These are phyloP conservation scores for Dendrocopos noguchii DNA, from an alignment of 2,113 vertebrate genomes.

Conservation along the genomic window DNA sequence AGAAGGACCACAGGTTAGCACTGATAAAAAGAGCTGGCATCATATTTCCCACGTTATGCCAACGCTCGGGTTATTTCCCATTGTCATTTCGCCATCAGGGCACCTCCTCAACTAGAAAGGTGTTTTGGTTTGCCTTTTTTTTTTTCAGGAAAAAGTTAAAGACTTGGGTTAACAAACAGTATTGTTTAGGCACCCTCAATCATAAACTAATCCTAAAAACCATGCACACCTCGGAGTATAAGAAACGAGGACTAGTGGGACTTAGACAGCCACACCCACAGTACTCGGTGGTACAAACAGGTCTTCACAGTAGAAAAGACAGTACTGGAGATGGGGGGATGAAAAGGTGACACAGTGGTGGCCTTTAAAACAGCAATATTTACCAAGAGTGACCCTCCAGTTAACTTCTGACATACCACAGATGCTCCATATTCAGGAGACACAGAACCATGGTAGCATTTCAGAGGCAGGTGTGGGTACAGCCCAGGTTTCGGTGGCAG, in stretches of 20 bases:
- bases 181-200: slow-evolving; percentile 33
- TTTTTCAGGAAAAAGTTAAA: slow-evolving; percentile 39
- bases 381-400: neutral
- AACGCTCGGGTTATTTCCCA: slow-evolving; percentile 10
- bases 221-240: neutral
- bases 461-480: neutral
- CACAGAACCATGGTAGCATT: neutral
- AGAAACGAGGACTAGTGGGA: neutral
- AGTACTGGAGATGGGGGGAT: neutral
- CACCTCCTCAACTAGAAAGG: slow-evolving; percentile 13
- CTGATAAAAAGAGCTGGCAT: slow-evolving; percentile 47
- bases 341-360: slow-evolving; percentile 10
- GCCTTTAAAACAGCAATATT: neutral
- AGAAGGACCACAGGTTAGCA: slow-evolving; percentile 12
- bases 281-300: slow-evolving; percentile 7
- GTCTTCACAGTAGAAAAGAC: slow-evolving; percentile 32
- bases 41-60: slow-evolving; percentile 4
- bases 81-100: slow-evolving; percentile 43
- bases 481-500: slow-evolving; percentile 8
- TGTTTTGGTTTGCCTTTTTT: neutral
- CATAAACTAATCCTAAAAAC: slow-evolving; percentile 31
- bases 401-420: neutral
- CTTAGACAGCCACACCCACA: neutral
- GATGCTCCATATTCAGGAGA: neutral
- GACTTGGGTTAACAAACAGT: slow-evolving; percentile 31